A percentile compares a stretch with the other conserved stretches of the same genome.
phyloP scores from a whole-genome alignment of 2,797 vertebrate genomes.

The Oreortyx pictus region DNA sequence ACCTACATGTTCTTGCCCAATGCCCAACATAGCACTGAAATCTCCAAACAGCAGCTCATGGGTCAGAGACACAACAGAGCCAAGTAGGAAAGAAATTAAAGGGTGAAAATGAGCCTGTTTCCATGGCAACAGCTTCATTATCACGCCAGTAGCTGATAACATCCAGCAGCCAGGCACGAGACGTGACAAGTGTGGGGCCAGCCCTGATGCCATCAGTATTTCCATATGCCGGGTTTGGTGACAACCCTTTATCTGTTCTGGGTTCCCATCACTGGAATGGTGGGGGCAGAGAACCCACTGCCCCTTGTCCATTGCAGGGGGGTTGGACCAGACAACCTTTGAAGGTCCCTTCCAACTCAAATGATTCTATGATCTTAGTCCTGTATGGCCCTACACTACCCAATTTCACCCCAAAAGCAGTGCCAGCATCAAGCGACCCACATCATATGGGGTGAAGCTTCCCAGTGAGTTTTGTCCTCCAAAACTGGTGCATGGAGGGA shows the following conservation, averaged over 20 bases:
- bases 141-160: neutral
- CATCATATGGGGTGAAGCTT: accelerated
- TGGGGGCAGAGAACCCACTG: no score
- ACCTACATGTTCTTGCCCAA: neutral
- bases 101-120: slow-evolving; percentile 25
- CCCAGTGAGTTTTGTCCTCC: no score
- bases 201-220: accelerated
- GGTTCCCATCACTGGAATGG: neutral
- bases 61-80: slow-evolving; percentile 8
- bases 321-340: no score
- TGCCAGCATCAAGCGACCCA: accelerated
- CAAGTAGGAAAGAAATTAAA: neutral
- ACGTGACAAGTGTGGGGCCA: accelerated
- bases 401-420: neutral
- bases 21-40: accelerated
- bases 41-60: neutral
- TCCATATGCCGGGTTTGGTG: accelerated
- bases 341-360: no score
- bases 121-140: slow-evolving; percentile 64
- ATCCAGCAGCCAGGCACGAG: neutral
- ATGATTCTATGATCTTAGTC: no score
- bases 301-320: no score
- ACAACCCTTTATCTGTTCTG: neutral
- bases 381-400: neutral
- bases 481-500: no score